Percentiles rank a stretch among this genome's conserved stretches.
These are phyloP conservation scores for Pedetes capensis DNA, from an alignment of 2,113 vertebrate species.

Conservation along the genomic window DNA sequence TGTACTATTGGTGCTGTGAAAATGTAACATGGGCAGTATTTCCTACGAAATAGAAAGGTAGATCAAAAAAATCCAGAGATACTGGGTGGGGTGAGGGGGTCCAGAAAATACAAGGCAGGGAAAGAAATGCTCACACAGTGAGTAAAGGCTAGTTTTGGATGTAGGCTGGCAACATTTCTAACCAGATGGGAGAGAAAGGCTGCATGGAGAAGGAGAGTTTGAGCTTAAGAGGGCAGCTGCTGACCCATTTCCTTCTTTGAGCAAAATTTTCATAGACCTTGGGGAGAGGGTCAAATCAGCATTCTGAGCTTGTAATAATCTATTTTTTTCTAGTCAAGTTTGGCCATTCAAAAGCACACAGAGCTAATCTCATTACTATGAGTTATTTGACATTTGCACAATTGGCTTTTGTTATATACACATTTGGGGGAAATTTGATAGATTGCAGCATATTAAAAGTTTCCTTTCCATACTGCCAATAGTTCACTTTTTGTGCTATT, in stretches of 20 bases:
- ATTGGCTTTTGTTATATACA: background rate
- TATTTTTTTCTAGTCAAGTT: background rate
- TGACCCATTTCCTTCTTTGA: background rate
- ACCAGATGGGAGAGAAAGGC: background rate
- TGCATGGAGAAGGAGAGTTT: too few relatives aligned
- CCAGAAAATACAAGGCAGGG: background rate
- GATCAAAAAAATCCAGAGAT: background rate
- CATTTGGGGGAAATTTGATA: background rate
- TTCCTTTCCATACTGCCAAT: background rate
- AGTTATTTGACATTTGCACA: background rate
- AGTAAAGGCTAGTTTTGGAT: background rate
- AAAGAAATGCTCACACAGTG: background rate
- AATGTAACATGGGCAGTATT: background rate
- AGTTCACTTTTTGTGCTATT: background rate
- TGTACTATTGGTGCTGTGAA: background rate
- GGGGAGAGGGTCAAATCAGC: background rate
- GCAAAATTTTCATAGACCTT: background rate
- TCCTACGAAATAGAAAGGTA: background rate
- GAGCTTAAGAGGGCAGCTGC: background rate
- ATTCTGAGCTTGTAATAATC: background rate
- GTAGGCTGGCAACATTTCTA: background rate
- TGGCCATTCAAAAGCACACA: background rate
- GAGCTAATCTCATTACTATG: background rate
- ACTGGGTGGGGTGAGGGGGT: background rate
- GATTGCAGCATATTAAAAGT: conserved; percentile 30